phyloP scores from a whole-genome alignment of 2,797 vertebrate species.

The Anniella stebbinsi region DNA sequence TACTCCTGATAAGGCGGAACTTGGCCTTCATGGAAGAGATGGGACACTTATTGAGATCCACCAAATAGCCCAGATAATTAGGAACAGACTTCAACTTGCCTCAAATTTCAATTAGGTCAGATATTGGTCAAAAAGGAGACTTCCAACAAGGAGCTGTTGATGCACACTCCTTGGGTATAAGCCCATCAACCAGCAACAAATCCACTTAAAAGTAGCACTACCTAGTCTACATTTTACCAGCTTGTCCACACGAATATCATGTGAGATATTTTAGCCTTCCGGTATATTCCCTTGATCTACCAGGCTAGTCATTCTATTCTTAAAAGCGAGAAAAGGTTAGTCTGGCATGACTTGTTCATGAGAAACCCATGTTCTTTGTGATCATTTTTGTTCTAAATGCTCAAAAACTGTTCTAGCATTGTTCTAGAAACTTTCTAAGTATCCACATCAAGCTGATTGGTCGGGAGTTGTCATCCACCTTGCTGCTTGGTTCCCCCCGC shows the following conservation, averaged over 20 bases:
- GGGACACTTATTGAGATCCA: too few relatives aligned
- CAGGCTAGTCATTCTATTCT: not conserved
- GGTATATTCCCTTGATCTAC: not conserved
- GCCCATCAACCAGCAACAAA: too few relatives aligned
- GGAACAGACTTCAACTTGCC: not conserved
- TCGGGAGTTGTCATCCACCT: not conserved
- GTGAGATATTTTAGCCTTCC: too few relatives aligned
- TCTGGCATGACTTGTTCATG: not conserved
- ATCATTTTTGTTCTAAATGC: not conserved
- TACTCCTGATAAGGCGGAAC: too few relatives aligned
- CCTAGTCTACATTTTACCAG: too few relatives aligned
- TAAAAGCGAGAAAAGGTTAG: not conserved
- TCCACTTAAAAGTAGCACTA: too few relatives aligned
- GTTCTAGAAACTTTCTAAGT: not conserved
- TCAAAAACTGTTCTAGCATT: not conserved
- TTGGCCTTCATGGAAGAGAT: too few relatives aligned
- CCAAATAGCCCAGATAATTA: not conserved
- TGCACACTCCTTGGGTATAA: not conserved
- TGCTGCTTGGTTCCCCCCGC: not conserved
- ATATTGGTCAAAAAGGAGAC: not conserved
- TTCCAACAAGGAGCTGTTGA: not conserved
- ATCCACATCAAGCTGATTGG: not conserved
- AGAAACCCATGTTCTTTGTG: not conserved
- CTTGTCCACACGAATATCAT: too few relatives aligned
- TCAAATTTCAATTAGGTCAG: not conserved